Base-by-base conservation (phyloP, 2,113 vertebrate species). In the Scomber japonicus region DNA sequence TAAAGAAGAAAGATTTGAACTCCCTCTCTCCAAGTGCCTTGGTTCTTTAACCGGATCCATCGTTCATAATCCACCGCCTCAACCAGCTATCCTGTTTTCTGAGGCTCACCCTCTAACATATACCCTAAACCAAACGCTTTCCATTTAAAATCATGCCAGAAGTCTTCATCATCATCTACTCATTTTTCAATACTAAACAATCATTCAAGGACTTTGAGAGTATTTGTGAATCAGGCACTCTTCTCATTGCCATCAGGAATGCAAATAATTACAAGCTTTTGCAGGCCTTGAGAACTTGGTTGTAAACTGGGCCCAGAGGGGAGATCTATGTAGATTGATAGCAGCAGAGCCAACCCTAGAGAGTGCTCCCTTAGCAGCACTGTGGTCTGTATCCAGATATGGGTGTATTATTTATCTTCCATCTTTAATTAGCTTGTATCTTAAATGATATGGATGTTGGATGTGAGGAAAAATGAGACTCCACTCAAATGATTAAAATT, bases 381-480 rank as follows among this genome's bases (percentile, higher is more conserved):
- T 45, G 15, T 49, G 40, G 30, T 78, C 61, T 74, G 55, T 35
- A 54, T 64, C 50, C 68, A 80, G 48, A 70, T 15, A 65, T 9
- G 17, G 49, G 30, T 61, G 60, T 13, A 19, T 27, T 60, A 66
- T 80, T 88, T 86, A 76, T 71, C 12, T 17, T 71, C 62, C 50
- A 89, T 89, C 89, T 90, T 81, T 89, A 89, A 90, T 90, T 90
- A 88, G 64, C 81, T 56, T n/a, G 59, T 57, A 4, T 30, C 40
- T 86, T 78, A 62, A 80, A 75, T 71, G 6, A 71, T 83, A 62
- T 60, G 64, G 55, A 75, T 45, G 45, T 63, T 30, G 19, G 64
- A 71, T 78, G 59, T 46, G 35, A 71, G 56, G 78, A 84, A 90
- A 81, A 76, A 73, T 54, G 55, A 84, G 66, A 77, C 79, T 77